Percentiles rank a stretch among this genome's conserved stretches.
phyloP scores from a whole-genome alignment of 2,888 invertebrate species.

The Diaprepes abbreviatus region DNA sequence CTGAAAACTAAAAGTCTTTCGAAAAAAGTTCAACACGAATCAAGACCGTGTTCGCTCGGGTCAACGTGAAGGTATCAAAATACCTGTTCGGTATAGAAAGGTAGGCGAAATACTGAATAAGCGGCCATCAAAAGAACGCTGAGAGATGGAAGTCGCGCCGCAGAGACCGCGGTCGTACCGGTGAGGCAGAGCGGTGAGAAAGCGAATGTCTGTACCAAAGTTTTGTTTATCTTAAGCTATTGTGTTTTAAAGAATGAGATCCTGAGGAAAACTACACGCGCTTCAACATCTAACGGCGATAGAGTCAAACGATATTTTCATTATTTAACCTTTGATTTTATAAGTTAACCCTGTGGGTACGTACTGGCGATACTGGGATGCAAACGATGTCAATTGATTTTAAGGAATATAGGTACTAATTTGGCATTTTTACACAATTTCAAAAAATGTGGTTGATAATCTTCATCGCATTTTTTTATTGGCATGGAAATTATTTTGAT shows the following conservation, averaged over 20 bases:
- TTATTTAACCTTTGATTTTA: neutral
- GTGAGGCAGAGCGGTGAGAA: constrained; percentile 33
- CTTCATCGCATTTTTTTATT: too few species aligned
- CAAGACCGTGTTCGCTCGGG: constrained; percentile 31
- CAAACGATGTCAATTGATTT: too few species aligned
- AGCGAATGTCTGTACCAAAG: constrained; percentile 40
- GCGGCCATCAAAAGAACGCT: constrained; percentile 34
- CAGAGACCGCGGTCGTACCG: constrained; percentile 27
- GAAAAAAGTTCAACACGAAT: constrained; percentile 29
- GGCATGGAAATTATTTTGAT: too few species aligned
- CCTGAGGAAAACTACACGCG: neutral
- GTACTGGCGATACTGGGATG: too few species aligned
- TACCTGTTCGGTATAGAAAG: constrained; percentile 52
- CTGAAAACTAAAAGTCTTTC: constrained; percentile 27
- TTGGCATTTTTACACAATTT: too few species aligned
- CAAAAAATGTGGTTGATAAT: too few species aligned
- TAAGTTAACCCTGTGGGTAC: too few species aligned
- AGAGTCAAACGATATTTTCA: neutral
- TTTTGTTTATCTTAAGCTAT: constrained; percentile 38
- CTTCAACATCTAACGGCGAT: neutral
- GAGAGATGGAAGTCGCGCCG: constrained; percentile 37
- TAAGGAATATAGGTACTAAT: too few species aligned
- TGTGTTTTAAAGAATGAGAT: constrained; percentile 21
- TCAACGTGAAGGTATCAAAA: constrained; percentile 40
- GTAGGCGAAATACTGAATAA: constrained; percentile 53